Evolutionary conservation across 2,113 vertebrate species (phyloP).

Genomic region (Gavia stellata): DNA sequence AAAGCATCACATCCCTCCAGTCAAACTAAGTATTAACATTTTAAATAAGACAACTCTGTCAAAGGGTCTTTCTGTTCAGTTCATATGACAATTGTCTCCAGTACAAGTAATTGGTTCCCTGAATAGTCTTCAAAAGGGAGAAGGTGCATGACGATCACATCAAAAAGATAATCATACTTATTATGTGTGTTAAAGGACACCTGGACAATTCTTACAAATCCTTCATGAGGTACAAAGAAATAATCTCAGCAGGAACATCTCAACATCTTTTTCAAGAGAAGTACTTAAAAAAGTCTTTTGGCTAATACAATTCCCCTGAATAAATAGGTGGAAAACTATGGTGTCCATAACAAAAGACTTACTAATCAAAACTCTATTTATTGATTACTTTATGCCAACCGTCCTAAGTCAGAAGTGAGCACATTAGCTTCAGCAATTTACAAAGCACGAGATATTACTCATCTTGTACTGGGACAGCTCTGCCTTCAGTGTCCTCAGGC

Average conservation of each 20-base stretch:
- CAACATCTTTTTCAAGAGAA: background rate
- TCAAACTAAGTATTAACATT: background rate
- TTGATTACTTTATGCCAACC: background rate
- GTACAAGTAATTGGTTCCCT: conserved; percentile 1
- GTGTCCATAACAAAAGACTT: background rate
- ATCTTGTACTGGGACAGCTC: background rate
- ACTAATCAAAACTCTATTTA: background rate
- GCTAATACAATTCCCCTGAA: background rate
- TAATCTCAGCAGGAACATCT: background rate
- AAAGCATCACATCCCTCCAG: background rate
- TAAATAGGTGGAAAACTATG: background rate
- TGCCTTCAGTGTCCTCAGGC: background rate
- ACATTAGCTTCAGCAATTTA: background rate
- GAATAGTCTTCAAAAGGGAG: conserved; percentile 12
- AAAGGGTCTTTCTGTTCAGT: background rate
- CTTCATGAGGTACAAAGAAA: conserved; percentile 13
- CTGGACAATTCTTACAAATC: background rate
- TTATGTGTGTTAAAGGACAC: conserved; percentile 22
- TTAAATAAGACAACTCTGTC: background rate
- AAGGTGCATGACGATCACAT: background rate
- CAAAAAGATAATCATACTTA: conserved; percentile 23
- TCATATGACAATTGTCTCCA: background rate
- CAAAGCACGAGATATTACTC: background rate
- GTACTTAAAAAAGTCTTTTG: background rate
- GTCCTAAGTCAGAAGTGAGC: background rate